Base-by-base conservation (phyloP, 2,797 vertebrate species). In the Sebastes nivosus region DNA sequence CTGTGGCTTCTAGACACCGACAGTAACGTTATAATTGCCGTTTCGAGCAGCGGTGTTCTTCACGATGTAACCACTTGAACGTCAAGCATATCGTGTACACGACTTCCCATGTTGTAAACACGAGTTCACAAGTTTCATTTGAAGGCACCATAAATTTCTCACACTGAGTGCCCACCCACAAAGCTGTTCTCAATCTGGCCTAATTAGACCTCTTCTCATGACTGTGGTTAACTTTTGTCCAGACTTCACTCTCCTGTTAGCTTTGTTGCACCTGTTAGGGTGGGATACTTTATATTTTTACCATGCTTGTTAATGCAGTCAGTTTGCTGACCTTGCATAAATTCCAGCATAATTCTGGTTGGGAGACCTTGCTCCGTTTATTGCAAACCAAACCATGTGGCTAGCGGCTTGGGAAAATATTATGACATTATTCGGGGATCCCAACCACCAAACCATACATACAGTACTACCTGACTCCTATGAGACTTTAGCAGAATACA, bases 231-330 rank as follows among this genome's bases (percentile, higher is more conserved):
- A 46, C 16, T 65, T 4, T 8, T 30, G 72, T n/a, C 22, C 67
- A 72, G 50, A 50, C 32, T 70, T 34, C 10, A 10, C 2, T 50
- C 38, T 27, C 38, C 16, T 13, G 65, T 64, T 32, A 42, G 77
- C 71, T 58, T 58, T 29, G 50, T 59, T 61, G 55, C 42, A 67
- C 67, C 79, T 81, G 79, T 73, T 16, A 22, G 54, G 24, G 42
- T 54, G 64, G 38, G n/a, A 11, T 59, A 55, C 20, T 50, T 12
- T 36, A 18, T 22, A 34, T 59, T 42, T 77, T 69, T 54, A 66
- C 46, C 64, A 20, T 58, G 58, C 34, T 55, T 38, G 52, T 34
- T 34, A 32, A 11, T 68, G 46, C 58, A 42, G 57, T 74, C 10
- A 60, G 46, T 69, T 46, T 57, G 65, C 58, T 69, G 65, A 46